Evolutionary conservation across 2,113 vertebrate genomes (phyloP).

Genomic region (Chelonoidis abingdonii): DNA sequence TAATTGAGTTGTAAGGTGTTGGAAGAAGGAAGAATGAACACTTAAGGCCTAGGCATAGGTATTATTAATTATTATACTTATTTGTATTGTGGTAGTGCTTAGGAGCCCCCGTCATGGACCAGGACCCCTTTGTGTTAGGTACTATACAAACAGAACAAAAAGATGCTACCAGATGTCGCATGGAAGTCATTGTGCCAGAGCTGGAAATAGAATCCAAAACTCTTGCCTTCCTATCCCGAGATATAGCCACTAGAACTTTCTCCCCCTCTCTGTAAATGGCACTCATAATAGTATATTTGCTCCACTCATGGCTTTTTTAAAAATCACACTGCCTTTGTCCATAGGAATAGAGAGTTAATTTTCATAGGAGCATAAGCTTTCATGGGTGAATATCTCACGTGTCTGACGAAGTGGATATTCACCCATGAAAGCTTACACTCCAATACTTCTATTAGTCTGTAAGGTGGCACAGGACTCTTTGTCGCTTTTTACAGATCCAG

Average conservation of each 20-base stretch:
- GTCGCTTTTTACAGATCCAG: too few species aligned
- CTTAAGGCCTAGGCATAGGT: not conserved
- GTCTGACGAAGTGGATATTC: too few species aligned
- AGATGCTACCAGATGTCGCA: not conserved
- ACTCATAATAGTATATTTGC: not conserved
- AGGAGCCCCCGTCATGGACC: not conserved
- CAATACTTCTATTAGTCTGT: too few species aligned
- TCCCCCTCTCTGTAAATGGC: not conserved
- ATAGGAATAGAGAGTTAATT: not conserved
- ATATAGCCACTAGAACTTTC: not conserved
- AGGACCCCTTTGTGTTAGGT: not conserved
- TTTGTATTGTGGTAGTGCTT: not conserved
- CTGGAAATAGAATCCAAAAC: not conserved
- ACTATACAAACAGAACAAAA: not conserved
- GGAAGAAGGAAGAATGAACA: not conserved
- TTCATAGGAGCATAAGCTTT: too few species aligned
- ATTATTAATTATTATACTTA: not conserved
- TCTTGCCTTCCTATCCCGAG: not conserved
- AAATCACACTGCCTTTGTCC: not conserved
- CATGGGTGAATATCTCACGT: too few species aligned
- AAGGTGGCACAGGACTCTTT: too few species aligned
- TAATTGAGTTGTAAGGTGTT: not conserved
- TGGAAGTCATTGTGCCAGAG: not conserved
- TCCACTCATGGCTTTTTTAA: not conserved
- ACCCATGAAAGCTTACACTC: too few species aligned